Conservation (phyloP, 30 jellyfish, hydroid and myxozoan genomes). For the Rhopilema esculentum region DNA sequence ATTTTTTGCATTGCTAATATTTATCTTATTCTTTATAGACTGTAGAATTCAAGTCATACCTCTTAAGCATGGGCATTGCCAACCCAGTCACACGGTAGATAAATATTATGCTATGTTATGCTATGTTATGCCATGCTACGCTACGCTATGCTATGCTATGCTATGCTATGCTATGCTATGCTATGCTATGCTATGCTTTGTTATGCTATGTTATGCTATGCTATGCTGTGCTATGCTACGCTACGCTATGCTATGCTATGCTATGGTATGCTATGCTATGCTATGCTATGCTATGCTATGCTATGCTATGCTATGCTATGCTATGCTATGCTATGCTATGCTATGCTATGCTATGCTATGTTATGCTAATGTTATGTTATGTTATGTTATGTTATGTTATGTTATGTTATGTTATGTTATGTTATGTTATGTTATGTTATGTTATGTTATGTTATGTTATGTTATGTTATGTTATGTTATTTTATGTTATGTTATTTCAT, state of each 20-base stretch:
- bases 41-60: constrained; percentile 81
- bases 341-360: constrained; percentile 1
- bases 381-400: no score
- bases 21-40: constrained; percentile 68
- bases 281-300: constrained; percentile 7
- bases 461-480: not conserved
- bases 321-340: constrained; percentile 5
- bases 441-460: not conserved
- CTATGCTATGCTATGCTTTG: constrained; percentile 57
- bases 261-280: constrained; percentile 33
- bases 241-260: constrained; percentile 52
- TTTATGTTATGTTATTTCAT: no score
- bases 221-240: constrained; percentile 50
- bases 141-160: constrained; percentile 57
- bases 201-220: constrained; percentile 42
- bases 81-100: constrained; percentile 91
- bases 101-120: constrained; percentile 29
- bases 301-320: not conserved
- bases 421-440: not conserved
- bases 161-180: constrained; percentile 40
- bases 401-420: not conserved
- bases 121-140: constrained; percentile 52
- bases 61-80: constrained; percentile 96
- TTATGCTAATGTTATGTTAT: not conserved
- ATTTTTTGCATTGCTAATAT: not conserved